Conservation (phyloP, 2,888 invertebrate species). For the Conomelus anceps region DNA sequence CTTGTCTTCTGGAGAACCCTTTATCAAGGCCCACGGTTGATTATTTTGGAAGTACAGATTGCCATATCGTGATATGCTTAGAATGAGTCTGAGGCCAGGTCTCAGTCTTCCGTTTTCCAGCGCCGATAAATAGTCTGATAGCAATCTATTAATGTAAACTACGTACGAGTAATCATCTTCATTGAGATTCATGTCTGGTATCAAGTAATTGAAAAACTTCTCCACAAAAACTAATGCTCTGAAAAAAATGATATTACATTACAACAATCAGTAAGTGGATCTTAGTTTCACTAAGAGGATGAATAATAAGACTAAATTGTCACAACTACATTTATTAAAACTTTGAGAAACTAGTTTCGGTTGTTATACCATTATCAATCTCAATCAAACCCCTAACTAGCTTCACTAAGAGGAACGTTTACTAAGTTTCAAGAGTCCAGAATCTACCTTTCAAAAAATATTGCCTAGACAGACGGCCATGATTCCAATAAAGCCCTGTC, state of each 20-base stretch:
- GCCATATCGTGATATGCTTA: constrained; percentile 82
- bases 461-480: no score
- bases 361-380: no score
- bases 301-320: no score
- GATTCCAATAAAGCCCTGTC: no score
- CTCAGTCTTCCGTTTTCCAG: constrained; percentile 73
- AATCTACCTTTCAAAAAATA: no score
- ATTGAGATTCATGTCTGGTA: constrained; percentile 57
- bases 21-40: constrained; percentile 91
- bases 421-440: no score
- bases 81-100: constrained; percentile 77
- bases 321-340: no score
- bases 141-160: constrained; percentile 70
- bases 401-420: no score
- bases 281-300: no score
- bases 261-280: not conserved
- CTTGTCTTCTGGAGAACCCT: constrained; percentile 72
- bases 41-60: constrained; percentile 95
- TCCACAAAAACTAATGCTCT: constrained; percentile 83
- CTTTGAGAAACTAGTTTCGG: no score
- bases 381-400: no score
- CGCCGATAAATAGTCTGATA: constrained; percentile 62
- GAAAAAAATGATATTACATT: constrained; percentile 28
- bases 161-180: constrained; percentile 66
- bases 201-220: constrained; percentile 66